Percentiles rank a stretch among this genome's conserved stretches.
These are phyloP conservation scores for Sphaeridia pumilis DNA, from an alignment of 2,888 invertebrate species.

Conservation along the genomic window DNA sequence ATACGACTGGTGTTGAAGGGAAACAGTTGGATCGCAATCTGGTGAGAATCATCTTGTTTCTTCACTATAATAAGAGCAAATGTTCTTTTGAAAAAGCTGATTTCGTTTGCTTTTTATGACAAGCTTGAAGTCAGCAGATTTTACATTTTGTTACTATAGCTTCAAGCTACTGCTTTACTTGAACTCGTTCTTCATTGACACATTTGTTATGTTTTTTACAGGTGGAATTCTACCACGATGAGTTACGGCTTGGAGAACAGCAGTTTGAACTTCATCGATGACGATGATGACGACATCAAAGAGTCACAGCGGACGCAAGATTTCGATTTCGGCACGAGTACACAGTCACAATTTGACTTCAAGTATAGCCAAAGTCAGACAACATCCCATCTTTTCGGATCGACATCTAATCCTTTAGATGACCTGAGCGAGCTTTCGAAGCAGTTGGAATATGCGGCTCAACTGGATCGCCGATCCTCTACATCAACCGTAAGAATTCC, in stretches of 20 bases:
- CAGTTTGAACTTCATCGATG: constrained; percentile 15
- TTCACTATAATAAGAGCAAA: too few species aligned
- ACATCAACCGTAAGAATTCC: constrained; percentile 4
- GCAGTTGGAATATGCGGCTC: constrained; percentile 5
- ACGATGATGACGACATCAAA: constrained; percentile 11
- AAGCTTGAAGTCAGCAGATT: too few species aligned
- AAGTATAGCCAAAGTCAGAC: constrained; percentile 12
- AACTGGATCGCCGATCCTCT: constrained; percentile 11
- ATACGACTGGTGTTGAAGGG: too few species aligned
- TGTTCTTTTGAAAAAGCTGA: too few species aligned
- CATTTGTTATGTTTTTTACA: too few species aligned
- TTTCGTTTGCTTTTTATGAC: too few species aligned
- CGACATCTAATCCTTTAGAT: constrained; percentile 5
- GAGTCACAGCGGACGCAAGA: constrained; percentile 5
- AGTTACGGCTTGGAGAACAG: constrained; percentile 9
- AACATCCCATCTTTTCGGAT: background rate
- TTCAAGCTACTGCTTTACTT: too few species aligned
- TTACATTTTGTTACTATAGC: too few species aligned
- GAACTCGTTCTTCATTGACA: too few species aligned
- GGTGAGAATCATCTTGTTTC: too few species aligned
- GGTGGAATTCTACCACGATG: too few species aligned
- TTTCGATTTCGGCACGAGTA: constrained; percentile 10
- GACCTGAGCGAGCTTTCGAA: constrained; percentile 7
- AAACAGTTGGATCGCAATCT: too few species aligned
- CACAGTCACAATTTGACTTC: constrained; percentile 13